Base-by-base conservation (phyloP, 1,140 invertebrate species). In the Sycobia sp. region DNA sequence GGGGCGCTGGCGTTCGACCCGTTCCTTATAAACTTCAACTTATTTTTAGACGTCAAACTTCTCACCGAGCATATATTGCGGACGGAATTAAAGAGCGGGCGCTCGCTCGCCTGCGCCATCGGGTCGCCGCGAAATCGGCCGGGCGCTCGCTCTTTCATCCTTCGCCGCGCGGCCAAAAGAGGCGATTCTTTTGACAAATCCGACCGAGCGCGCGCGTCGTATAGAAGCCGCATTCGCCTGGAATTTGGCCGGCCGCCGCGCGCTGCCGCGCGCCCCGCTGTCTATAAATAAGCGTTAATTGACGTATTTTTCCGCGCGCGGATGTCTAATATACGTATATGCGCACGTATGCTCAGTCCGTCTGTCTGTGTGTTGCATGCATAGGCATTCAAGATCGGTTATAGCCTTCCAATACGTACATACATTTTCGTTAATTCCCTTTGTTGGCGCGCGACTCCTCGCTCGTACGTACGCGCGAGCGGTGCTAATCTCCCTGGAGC, bases 221-320 rank as follows among this genome's bases (percentile, higher is more conserved):
- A n/a, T n/a, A n/a, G n/a, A n/a, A n/a, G n/a, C n/a, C 1, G 4
- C 29, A 10, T 34, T 47, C 20, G 29, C 18, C 29, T 3, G 20
- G 47, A 50, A 16, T 49, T 49, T 18, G 9, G n/a, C 27, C 14
- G 2, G 9, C 7, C 14, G 14, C n/a, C 9, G n/a, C 29, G n/a
- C 10, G n/a, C 23, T 38, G 13, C 20, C 20, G 13, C 1, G 11
- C 29, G 32, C 22, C 18, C 9, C 9, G 14, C 32, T n/a, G 16
- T 5, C 39, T n/a, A 43, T 55, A 55, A 55, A 55, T 55, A 55
- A 18, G 9, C 39, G 16, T 25, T 44, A 41, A 54, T 54, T 39
- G 51, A 54, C 51, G 51, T 41, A n/a, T n/a, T n/a, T 54, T 39
- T 54, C 18, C 36, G 14, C 2, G 3, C 18, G 36, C 22, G 20